Base-by-base conservation (phyloP, 2,113 vertebrate genomes). In the Pedetes capensis region DNA sequence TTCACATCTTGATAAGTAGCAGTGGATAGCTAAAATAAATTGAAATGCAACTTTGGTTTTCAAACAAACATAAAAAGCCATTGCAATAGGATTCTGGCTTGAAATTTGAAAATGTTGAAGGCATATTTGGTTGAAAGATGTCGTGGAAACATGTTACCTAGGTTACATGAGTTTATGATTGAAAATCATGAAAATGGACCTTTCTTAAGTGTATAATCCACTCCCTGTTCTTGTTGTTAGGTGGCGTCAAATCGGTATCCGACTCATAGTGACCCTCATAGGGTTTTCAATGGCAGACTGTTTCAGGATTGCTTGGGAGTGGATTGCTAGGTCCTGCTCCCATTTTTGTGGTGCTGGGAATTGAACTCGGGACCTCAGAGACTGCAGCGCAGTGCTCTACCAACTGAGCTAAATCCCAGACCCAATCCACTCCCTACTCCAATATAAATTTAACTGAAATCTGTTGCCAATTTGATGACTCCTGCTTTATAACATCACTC, bases 111-210 rank as follows among this genome's bases (percentile, higher is more conserved):
- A 95, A 94, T 59, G 55, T 80, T 82, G 79, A 92, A 95, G 59
- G 81, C 53, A 49, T 39, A 75, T 89, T 96, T 94, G 49, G 55
- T 95, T 93, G 79, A 96, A 88, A 86, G 68, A 94, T 83, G 29
- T 79, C 89, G 64, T 88, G 49, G 87, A 94, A 95, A 86, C 59
- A 74, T 91, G 96, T 96, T 97, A 96, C 92, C 93, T 96, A 95
- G 96, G 96, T 96, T 94, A 96, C 91, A 95, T 94, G 93, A 97
- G 97, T 97, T 94, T 96, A 93, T 96, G 89, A 96, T 91, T 34
- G 95, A 96, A 95, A 93, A 88, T 79, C n/a, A 91, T 87, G 83
- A 95, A n/a, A 96, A 91, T 91, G 69, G 55, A 95, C 93, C 66
- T 91, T 86, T 88, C 53, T 88, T 80, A 89, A 96, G 53, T 39